A percentile compares a stretch with the other conserved stretches of the same genome.
Evolutionary conservation across 2,797 vertebrate species (phyloP).

Genomic region (Ammospiza maritima): DNA sequence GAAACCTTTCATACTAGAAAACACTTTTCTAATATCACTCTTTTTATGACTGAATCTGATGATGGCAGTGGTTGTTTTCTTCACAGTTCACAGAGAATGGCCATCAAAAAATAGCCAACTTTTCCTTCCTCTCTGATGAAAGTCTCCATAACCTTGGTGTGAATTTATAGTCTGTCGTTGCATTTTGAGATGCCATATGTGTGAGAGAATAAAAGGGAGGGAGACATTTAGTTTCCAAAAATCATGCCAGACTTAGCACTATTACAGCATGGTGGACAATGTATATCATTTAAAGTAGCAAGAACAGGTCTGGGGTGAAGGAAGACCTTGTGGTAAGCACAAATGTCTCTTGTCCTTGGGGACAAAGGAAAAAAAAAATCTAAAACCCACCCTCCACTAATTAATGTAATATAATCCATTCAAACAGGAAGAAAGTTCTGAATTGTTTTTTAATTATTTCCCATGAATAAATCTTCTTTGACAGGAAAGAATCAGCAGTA

Average conservation of each 20-base stretch:
- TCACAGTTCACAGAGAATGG: constrained; percentile 23
- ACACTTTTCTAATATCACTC: background rate
- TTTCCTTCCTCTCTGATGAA: constrained; percentile 14
- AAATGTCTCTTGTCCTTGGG: constrained; percentile 13
- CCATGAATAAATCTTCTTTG: constrained; percentile 52
- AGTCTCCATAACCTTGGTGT: constrained; percentile 49
- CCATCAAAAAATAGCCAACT: constrained; percentile 19
- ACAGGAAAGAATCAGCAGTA: constrained; percentile 32
- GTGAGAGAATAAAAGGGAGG: background rate
- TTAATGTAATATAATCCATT: constrained; percentile 20
- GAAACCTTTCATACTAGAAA: background rate
- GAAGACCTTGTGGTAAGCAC: background rate
- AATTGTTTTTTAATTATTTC: constrained; percentile 59
- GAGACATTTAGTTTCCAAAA: constrained; percentile 5
- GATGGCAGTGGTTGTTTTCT: constrained; percentile 18
- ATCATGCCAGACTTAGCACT: background rate
- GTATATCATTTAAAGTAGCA: background rate
- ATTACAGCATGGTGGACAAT: background rate
- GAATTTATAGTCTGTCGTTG: constrained; percentile 32
- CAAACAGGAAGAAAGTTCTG: constrained; percentile 32
- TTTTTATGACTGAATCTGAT: constrained; percentile 11
- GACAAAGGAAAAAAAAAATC: background rate
- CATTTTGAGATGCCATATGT: constrained; percentile 12
- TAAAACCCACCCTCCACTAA: background rate
- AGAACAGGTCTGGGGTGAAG: background rate